Evolutionary conservation across 1,140 invertebrate species (phyloP), one percentile per base, ranked within the genome.

Genomic region (Diabrotica undecimpunctata): DNA sequence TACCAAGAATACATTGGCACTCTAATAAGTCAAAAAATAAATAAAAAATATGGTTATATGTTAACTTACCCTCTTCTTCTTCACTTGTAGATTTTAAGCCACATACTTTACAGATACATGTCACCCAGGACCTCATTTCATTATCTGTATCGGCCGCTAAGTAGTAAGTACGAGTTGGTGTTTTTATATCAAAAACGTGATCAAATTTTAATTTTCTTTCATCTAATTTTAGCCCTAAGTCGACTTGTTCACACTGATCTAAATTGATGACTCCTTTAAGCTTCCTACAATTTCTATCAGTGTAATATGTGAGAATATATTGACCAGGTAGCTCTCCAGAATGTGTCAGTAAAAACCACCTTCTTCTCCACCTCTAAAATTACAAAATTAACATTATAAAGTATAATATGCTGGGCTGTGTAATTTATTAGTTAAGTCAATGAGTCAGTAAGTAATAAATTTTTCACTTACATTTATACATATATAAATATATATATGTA

Each of bases 121-220:
- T 90, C 0, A 97, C 94, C 96, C 96, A 98, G 76, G 90, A 91
- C 69, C 92, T 91, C 95, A 97, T 97, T 72, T 96, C 94, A 57
- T 85, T 83, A 77, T 95, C 93, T 38, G 89, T 91, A 72, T 96
- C 93, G 2, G 95, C 94, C 52, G 94, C 93, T 65, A 98, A 82
- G 81, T 94, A 96, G 80, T 96, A 97, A 54, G 88, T 91, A 67
- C 95, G 83, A 72, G 90, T 91, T 41, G 91, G 90, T 46, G 94
- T 96, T 77, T 90, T 90, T 11, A 96, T 89, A 76, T 93, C 91
- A 78, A 96, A 96, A 82, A 95, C 93, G 66, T 88, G 90, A 68
- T 86, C 88, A 79, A 93, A 92, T 74, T 91, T 91, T 71, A 91
- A 86, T 75, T 91, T 93, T 57, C 86, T 84, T 72, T 90, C 86